Evolutionary conservation across 2,888 invertebrate genomes (phyloP).

Genomic region (Embidobia sp.): DNA sequence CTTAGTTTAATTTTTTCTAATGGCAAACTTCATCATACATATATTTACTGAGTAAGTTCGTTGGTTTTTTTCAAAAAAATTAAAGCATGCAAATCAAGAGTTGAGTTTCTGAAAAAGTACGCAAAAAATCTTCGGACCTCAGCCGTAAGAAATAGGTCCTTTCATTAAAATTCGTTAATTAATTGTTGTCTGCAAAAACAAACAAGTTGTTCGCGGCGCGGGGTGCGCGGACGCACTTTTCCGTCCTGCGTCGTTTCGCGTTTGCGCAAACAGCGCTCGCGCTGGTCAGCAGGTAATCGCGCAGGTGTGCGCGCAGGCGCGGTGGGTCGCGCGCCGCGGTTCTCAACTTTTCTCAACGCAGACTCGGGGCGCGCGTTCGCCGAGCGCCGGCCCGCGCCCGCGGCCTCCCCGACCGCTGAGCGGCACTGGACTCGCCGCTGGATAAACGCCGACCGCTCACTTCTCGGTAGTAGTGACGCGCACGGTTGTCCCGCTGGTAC

Average conservation of each 20-base stretch:
- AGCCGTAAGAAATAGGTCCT: too few species aligned
- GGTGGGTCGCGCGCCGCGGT: constrained; percentile 41
- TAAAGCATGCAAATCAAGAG: too few species aligned
- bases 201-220: background rate
- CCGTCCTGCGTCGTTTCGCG: constrained; percentile 14
- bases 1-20: too few species aligned
- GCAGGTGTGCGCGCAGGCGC: constrained; percentile 68
- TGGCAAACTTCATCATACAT: too few species aligned
- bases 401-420: constrained; percentile 13
- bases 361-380: constrained; percentile 14
- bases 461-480: constrained; percentile 67
- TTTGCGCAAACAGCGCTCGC: constrained; percentile 45
- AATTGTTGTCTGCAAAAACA: too few species aligned
- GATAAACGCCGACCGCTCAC: constrained; percentile 59
- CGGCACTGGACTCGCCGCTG: constrained; percentile 59
- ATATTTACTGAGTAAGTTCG: too few species aligned
- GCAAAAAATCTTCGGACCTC: too few species aligned
- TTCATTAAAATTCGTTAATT: too few species aligned
- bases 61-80: too few species aligned
- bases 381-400: constrained; percentile 15
- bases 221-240: background rate
- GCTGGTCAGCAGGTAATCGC: constrained; percentile 66
- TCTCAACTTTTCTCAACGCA: too few species aligned
- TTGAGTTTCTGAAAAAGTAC: too few species aligned
- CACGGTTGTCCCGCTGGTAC: constrained; percentile 64